Evolutionary conservation across 1,140 invertebrate genomes (phyloP).

Genomic region (Dryas iulia): DNA sequence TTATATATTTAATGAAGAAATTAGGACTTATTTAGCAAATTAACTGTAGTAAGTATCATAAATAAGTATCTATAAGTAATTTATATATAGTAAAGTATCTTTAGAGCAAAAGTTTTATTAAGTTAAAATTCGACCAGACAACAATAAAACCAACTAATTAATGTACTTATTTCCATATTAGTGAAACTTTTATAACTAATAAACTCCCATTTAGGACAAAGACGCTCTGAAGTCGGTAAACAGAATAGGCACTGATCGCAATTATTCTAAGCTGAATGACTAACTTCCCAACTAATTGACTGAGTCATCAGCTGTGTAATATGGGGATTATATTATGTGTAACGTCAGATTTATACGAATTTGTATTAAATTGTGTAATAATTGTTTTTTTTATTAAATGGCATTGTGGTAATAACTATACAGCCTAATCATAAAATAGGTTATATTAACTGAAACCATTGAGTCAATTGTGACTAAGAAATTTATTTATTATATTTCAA

Average conservation of each 20-base stretch:
- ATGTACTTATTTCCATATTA: no score
- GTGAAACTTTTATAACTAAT: no score
- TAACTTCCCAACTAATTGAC: background rate
- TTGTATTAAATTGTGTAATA: background rate
- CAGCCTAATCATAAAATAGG: background rate
- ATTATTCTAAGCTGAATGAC: background rate
- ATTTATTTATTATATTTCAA: slow-evolving; percentile 2
- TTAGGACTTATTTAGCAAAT: background rate
- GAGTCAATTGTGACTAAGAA: slow-evolving; percentile 6
- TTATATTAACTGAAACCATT: background rate
- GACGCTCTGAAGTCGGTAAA: background rate
- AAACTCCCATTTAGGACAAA: background rate
- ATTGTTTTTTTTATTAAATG: background rate
- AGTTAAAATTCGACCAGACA: no score
- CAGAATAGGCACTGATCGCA: background rate
- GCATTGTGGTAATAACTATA: background rate
- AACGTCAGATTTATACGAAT: background rate
- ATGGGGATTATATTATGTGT: background rate
- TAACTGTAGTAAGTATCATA: background rate
- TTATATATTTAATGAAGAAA: background rate
- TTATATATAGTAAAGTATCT: no score
- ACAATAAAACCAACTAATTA: no score
- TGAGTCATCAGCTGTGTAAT: background rate
- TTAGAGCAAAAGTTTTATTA: no score
- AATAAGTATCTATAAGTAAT: no score